Percentiles rank a stretch among this genome's conserved stretches.
Conservation (phyloP, 2,797 vertebrate species). For the Trematocara caparti region DNA sequence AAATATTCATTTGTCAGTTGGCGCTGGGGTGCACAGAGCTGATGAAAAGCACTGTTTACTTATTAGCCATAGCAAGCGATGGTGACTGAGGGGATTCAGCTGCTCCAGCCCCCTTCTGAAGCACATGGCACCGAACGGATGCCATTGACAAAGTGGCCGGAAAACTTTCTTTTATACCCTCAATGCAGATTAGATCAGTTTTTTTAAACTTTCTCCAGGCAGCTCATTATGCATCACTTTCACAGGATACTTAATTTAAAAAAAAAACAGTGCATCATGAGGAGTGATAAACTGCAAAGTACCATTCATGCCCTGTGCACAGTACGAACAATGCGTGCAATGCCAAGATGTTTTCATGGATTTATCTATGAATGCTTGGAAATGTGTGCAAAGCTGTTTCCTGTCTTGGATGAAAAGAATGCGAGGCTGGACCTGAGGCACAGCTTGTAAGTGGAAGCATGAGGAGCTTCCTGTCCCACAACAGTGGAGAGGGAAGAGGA, state of each 20-base stretch:
- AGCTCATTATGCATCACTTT: not conserved
- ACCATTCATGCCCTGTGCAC: not conserved
- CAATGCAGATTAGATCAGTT: not conserved
- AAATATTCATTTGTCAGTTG: constrained; percentile 49
- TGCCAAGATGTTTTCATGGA: not conserved
- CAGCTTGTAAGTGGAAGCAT: constrained; percentile 24
- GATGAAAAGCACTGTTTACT: constrained; percentile 57
- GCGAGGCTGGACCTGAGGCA: constrained; percentile 12
- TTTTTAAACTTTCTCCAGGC: not conserved
- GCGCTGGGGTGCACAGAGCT: constrained; percentile 11
- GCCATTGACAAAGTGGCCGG: not conserved
- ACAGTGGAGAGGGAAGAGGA: not conserved
- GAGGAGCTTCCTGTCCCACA: constrained; percentile 39
- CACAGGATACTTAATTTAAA: not conserved
- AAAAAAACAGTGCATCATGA: not conserved
- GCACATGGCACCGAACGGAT: constrained; percentile 27
- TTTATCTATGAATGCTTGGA: not conserved
- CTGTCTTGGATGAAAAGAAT: constrained; percentile 25
- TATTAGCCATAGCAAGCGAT: constrained; percentile 30
- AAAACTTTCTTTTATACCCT: constrained; percentile 18
- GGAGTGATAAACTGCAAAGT: not conserved
- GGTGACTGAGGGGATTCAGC: constrained; percentile 51
- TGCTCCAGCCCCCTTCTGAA: constrained; percentile 31
- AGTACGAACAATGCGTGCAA: not conserved
- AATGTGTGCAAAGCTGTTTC: constrained; percentile 14